Percentiles rank a stretch among this genome's conserved stretches.
Conservation (phyloP, 2,113 vertebrate genomes). For the Lagenorhynchus albirostris region DNA sequence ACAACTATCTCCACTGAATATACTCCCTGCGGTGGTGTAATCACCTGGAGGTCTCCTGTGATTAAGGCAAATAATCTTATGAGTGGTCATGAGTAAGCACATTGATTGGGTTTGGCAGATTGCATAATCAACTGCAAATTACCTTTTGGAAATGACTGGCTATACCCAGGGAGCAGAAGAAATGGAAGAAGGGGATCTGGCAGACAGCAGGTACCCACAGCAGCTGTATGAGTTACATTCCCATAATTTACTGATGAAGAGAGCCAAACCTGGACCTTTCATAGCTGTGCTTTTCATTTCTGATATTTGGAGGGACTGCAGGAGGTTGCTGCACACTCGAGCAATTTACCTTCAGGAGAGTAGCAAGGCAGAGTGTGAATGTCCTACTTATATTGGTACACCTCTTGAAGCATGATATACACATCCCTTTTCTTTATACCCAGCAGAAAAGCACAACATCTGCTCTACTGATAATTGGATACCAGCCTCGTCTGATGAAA, state of each 20-base stretch:
- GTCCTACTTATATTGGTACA: neutral
- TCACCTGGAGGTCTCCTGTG: conserved; percentile 60
- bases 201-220: conserved; percentile 43
- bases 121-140: conserved; percentile 67
- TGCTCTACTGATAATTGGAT: conserved; percentile 47
- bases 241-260: conserved; percentile 50
- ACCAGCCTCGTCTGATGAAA: conserved; percentile 38
- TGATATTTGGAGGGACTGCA: neutral
- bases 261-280: conserved; percentile 53
- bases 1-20: conserved; percentile 42
- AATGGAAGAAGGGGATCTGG: conserved; percentile 52
- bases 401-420: conserved; percentile 8
- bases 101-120: conserved; percentile 65
- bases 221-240: conserved; percentile 65
- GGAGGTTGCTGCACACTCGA: neutral
- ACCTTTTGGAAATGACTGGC: conserved; percentile 62
- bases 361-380: neutral
- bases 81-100: conserved; percentile 56
- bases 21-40: conserved; percentile 16
- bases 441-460: conserved; percentile 52
- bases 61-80: conserved; percentile 67
- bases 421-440: conserved; percentile 43
- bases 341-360: conserved; percentile 6
- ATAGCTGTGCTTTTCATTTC: conserved; percentile 30
- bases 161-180: conserved; percentile 49